Evolutionary conservation across 2,113 vertebrate species (phyloP).

Genomic region (Microcebus ravelobensis): DNA sequence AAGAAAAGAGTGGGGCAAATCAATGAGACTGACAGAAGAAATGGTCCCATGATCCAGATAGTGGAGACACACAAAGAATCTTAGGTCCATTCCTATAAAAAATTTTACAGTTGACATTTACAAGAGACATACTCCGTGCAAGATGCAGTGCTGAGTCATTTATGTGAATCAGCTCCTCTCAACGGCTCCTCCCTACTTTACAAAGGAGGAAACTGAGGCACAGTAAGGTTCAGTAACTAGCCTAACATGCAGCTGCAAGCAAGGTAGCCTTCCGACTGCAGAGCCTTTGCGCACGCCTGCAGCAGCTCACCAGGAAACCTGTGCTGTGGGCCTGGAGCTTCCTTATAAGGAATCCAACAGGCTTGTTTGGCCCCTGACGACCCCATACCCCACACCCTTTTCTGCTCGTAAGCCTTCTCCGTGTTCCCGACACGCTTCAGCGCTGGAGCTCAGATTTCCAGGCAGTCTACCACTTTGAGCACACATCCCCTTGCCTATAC

Average conservation of each 20-base stretch:
- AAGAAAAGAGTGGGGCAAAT: neutral
- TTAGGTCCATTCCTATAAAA: neutral
- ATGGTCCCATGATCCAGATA: neutral
- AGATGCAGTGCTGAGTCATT: neutral
- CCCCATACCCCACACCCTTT: neutral
- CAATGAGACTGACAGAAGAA: neutral
- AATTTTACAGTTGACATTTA: neutral
- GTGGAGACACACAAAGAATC: neutral
- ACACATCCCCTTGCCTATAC: neutral
- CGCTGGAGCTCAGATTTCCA: neutral
- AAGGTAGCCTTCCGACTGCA: neutral
- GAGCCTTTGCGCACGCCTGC: neutral
- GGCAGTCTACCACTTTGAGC: neutral
- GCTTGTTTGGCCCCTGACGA: neutral
- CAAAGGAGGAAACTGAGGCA: neutral
- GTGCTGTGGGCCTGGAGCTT: neutral
- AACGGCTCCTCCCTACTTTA: neutral
- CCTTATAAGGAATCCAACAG: neutral
- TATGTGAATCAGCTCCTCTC: neutral
- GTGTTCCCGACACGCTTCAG: neutral
- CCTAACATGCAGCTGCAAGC: neutral
- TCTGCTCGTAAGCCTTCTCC: neutral
- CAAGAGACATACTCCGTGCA: neutral
- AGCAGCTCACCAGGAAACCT: rapidly evolving
- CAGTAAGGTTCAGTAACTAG: neutral